Conservation (phyloP, 2,113 vertebrate genomes). For the Willisornis vidua region DNA sequence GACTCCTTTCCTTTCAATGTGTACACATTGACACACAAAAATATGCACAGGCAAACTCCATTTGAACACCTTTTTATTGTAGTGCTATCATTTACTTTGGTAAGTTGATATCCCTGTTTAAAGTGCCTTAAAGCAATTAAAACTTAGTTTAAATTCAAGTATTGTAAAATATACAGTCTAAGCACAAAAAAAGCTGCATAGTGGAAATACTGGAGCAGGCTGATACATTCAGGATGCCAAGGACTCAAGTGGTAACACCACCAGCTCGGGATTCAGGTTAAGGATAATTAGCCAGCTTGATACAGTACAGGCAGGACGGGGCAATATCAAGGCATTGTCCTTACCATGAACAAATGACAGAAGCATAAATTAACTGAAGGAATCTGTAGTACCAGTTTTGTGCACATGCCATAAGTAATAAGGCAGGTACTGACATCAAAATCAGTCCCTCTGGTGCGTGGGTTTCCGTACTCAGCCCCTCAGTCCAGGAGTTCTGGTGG, state of each 20-base stretch:
- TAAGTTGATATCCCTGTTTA: constrained; percentile 70
- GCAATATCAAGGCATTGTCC: not conserved
- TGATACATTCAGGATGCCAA: constrained; percentile 70
- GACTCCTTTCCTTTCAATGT: not conserved
- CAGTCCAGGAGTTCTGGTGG: not conserved
- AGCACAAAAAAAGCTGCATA: constrained; percentile 61
- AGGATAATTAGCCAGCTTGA: constrained; percentile 27
- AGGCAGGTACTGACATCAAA: constrained; percentile 44
- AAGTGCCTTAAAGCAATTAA: constrained; percentile 68
- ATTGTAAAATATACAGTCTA: constrained; percentile 68
- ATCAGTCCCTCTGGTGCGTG: not conserved
- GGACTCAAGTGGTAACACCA: constrained; percentile 44
- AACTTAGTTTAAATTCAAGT: constrained; percentile 72
- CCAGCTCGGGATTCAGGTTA: constrained; percentile 9
- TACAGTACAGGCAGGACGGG: constrained; percentile 27
- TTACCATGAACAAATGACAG: not conserved
- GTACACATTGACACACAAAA: constrained; percentile 7
- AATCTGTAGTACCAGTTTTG: not conserved
- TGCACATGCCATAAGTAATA: not conserved
- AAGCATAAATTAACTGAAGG: constrained; percentile 29
- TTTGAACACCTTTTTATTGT: constrained; percentile 58
- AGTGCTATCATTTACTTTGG: constrained; percentile 70
- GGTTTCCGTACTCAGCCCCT: not conserved
- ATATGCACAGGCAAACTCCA: not conserved
- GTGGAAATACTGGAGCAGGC: constrained; percentile 48